A percentile compares a stretch with the other conserved stretches of the same genome.
phyloP scores from a whole-genome alignment of 1,140 invertebrate species.

The Mamestra configurata region DNA sequence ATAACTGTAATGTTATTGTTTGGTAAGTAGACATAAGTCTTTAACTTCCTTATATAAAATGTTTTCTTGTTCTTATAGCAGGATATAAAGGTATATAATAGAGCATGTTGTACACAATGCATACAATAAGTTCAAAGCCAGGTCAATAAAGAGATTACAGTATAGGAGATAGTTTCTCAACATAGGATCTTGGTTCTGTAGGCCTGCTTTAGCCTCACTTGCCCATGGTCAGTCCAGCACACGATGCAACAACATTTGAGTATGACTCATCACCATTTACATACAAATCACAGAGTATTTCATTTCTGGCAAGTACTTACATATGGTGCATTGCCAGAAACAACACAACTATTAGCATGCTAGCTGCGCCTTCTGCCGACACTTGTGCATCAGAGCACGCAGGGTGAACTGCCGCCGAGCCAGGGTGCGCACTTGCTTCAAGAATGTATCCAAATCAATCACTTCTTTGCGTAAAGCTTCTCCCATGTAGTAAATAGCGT shows the following conservation, averaged over 20 bases:
- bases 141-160: neutral
- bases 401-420: constrained; percentile 99
- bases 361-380: constrained; percentile 97
- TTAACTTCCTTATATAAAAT: neutral
- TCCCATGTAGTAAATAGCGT: constrained; percentile 99
- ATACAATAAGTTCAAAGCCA: neutral
- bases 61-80: neutral
- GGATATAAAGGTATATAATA: neutral
- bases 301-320: constrained; percentile 45
- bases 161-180: neutral
- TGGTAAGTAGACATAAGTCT: neutral
- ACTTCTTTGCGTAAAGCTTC: constrained; percentile 97
- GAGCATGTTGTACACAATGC: neutral
- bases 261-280: constrained; percentile 43
- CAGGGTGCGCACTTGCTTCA: constrained; percentile 98
- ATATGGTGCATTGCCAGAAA: constrained; percentile 45
- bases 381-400: constrained; percentile 98
- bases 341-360: constrained; percentile 86
- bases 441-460: constrained; percentile 98
- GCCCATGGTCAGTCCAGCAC: neutral
- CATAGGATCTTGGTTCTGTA: neutral
- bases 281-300: constrained; percentile 47
- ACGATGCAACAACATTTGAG: constrained; percentile 10
- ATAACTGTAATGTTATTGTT: too few relatives aligned
- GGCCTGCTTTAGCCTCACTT: neutral